Conservation (phyloP, 2,113 vertebrate species). For the Ibidorhyncha struthersii region DNA sequence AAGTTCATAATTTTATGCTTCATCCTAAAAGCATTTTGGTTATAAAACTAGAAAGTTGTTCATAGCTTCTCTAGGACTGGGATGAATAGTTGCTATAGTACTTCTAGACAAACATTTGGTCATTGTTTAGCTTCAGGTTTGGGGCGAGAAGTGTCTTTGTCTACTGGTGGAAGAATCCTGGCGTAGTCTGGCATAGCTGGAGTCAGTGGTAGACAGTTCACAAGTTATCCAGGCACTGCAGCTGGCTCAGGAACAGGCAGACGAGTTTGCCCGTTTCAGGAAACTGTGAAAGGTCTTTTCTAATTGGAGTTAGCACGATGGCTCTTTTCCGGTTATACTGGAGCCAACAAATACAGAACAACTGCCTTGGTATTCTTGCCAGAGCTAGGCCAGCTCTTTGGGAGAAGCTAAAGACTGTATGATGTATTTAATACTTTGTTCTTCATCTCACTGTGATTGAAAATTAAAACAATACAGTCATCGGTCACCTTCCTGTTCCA, state of each 20-base stretch:
- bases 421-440: neutral
- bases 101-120: neutral
- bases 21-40: neutral
- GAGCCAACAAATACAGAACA: neutral
- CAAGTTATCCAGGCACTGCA: neutral
- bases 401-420: neutral
- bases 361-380: neutral
- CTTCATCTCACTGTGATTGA: neutral
- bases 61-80: neutral
- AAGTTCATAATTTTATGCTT: neutral
- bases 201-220: neutral
- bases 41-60: neutral
- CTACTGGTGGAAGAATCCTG: neutral
- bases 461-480: neutral
- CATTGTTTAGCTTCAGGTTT: neutral
- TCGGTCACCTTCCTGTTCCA: neutral
- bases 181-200: neutral
- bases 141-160: neutral
- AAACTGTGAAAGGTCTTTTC: conserved; percentile 12
- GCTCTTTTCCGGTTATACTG: neutral
- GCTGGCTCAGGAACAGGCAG: conserved; percentile 1
- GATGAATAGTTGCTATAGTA: neutral
- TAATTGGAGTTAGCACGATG: neutral
- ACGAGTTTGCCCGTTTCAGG: neutral
- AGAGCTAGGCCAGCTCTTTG: neutral